Evolutionary conservation across 2,797 vertebrate genomes (phyloP).

Genomic region (Lateolabrax maculatus): DNA sequence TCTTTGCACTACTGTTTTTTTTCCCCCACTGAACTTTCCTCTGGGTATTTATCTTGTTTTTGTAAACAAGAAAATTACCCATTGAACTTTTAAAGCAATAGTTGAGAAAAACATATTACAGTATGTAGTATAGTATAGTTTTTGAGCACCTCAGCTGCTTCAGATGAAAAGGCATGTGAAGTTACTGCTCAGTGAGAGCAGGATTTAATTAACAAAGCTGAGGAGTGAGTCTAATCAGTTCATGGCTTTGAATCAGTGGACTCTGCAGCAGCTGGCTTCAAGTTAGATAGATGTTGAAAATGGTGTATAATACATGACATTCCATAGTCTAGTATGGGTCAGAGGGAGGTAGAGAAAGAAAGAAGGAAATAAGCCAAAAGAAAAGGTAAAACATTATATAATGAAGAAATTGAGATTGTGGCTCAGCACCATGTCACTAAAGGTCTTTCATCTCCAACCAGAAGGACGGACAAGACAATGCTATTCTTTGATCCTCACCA

Average conservation of each 20-base stretch:
- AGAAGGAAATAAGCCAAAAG: not conserved
- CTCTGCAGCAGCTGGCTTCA: conserved; percentile 31
- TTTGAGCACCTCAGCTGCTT: conserved; percentile 16
- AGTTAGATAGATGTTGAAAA: conserved; percentile 12
- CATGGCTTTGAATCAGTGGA: conserved; percentile 26
- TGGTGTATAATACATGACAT: not conserved
- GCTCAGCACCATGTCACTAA: not conserved
- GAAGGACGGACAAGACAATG: not conserved
- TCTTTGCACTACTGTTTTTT: conserved; percentile 22
- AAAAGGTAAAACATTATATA: not conserved
- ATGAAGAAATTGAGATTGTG: not conserved
- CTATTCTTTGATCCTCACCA: not conserved
- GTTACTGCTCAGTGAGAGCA: conserved; percentile 12
- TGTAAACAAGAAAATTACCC: no score
- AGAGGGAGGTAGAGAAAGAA: not conserved
- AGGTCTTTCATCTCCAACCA: not conserved
- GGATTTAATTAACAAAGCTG: conserved; percentile 42
- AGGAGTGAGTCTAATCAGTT: conserved; percentile 43
- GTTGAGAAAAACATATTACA: not conserved
- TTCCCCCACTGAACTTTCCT: not conserved
- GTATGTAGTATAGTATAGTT: conserved; percentile 13
- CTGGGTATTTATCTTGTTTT: conserved; percentile 18
- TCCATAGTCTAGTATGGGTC: not conserved
- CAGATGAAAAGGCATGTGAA: conserved; percentile 3
- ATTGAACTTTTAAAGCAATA: conserved; percentile 18